phyloP scores from a whole-genome alignment of 2,797 vertebrate species.

The Falco berigora region DNA sequence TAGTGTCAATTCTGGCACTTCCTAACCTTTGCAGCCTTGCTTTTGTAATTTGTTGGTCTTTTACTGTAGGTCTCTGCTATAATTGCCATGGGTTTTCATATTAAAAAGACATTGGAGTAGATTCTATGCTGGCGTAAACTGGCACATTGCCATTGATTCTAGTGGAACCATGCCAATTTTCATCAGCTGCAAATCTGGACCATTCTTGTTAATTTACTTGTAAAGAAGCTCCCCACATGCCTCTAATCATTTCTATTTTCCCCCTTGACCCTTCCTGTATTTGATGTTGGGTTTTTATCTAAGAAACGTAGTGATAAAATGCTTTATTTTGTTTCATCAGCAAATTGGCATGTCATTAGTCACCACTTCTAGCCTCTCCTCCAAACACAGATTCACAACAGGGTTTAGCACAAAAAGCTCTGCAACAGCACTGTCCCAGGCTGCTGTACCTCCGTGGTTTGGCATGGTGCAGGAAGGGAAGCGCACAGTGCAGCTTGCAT shows the following conservation, averaged over 20 bases:
- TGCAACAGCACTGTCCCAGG: not conserved
- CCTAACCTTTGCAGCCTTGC: not conserved
- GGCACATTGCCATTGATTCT: not conserved
- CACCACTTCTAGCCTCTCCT: not conserved
- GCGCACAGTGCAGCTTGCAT: rapidly evolving
- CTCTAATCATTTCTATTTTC: conserved; percentile 55
- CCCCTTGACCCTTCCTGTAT: conserved; percentile 41
- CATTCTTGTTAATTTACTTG: conserved; percentile 44
- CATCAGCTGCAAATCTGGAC: conserved; percentile 58
- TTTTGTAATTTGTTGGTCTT: not conserved
- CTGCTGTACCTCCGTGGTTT: not conserved
- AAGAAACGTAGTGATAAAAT: not conserved
- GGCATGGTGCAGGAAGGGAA: not conserved
- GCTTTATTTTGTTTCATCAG: conserved; percentile 14
- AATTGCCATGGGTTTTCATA: not conserved
- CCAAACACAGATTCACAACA: not conserved
- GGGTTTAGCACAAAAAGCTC: not conserved
- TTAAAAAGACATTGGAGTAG: not conserved
- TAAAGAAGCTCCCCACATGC: conserved; percentile 44
- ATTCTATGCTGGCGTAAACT: not conserved
- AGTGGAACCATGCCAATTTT: not conserved
- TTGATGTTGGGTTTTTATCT: conserved; percentile 5
- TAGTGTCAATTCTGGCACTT: not conserved
- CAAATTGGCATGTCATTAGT: not conserved
- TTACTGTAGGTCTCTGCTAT: not conserved